These are phyloP conservation scores for Xylota segnis DNA, from an alignment of 2,888 invertebrate genomes.

Conservation along the genomic window DNA sequence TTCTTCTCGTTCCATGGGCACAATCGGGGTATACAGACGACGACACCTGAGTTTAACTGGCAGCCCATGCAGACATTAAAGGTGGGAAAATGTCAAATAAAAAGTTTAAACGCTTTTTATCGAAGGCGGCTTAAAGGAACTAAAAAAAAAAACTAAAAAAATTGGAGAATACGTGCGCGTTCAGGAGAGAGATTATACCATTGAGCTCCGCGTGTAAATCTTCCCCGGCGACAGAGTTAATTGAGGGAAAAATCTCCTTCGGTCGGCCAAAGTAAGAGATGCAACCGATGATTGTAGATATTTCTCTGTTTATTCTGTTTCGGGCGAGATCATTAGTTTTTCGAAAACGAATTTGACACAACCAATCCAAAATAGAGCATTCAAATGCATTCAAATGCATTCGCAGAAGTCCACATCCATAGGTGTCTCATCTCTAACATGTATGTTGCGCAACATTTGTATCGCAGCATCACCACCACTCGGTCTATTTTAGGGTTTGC, in stretches of 20 bases:
- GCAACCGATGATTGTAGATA: constrained; percentile 30
- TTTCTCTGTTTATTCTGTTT: neutral
- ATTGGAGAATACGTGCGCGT: constrained; percentile 11
- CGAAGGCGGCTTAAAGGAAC: constrained; percentile 60
- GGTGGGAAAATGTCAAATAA: constrained; percentile 84
- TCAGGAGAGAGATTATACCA: constrained; percentile 26
- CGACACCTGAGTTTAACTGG: constrained; percentile 76
- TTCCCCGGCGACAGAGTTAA: constrained; percentile 56
- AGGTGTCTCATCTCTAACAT: constrained; percentile 14
- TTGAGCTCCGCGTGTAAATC: constrained; percentile 51
- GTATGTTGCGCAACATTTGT: constrained; percentile 63
- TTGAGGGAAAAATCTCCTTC: constrained; percentile 59
- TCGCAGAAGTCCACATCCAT: neutral
- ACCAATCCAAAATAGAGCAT: constrained; percentile 43
- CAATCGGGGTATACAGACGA: constrained; percentile 27
- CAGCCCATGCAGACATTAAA: constrained; percentile 82
- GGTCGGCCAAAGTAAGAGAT: constrained; percentile 17
- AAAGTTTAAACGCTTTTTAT: constrained; percentile 77
- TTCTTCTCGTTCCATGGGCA: constrained; percentile 17
- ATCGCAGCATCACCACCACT: constrained; percentile 5
- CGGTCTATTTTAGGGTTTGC: constrained; percentile 50
- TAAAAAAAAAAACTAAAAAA: constrained; percentile 11
- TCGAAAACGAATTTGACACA: constrained; percentile 23
- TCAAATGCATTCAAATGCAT: neutral
- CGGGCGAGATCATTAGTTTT: constrained; percentile 31